Conservation (phyloP, 1,140 invertebrate genomes). For the Stegodyphus mimosarum region DNA sequence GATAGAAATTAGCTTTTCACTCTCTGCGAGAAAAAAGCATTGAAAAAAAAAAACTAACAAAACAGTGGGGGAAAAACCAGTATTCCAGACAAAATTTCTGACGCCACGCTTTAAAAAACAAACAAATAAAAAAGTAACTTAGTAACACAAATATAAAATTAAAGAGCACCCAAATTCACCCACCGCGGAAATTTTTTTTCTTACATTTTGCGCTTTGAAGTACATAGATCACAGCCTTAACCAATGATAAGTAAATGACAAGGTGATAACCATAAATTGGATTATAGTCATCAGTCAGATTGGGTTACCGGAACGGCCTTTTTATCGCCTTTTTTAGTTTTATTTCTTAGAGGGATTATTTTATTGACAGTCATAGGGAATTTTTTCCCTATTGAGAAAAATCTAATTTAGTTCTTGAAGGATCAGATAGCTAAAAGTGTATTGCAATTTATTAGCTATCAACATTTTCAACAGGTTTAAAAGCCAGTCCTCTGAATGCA, state of each 20-base stretch:
- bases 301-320: background rate
- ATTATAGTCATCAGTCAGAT: background rate
- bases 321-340: background rate
- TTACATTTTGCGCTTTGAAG: background rate
- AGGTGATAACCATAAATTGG: slow-evolving; percentile 1
- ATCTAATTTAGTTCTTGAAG: no score
- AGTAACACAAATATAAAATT: background rate
- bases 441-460: no score
- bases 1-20: no score
- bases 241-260: background rate
- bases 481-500: no score
- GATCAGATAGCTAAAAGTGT: no score
- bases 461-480: no score
- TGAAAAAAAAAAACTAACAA: no score
- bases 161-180: slow-evolving; percentile 1
- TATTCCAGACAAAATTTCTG: background rate
- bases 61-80: background rate
- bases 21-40: no score
- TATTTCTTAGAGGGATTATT: no score
- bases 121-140: background rate
- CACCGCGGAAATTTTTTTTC: background rate
- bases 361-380: no score
- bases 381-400: no score
- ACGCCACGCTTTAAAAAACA: slow-evolving; percentile 8
- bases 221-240: background rate